Percentiles rank a stretch among this genome's conserved stretches.
These are phyloP conservation scores for Pteruthius melanotis DNA, from an alignment of 2,113 vertebrate genomes.

Conservation along the genomic window DNA sequence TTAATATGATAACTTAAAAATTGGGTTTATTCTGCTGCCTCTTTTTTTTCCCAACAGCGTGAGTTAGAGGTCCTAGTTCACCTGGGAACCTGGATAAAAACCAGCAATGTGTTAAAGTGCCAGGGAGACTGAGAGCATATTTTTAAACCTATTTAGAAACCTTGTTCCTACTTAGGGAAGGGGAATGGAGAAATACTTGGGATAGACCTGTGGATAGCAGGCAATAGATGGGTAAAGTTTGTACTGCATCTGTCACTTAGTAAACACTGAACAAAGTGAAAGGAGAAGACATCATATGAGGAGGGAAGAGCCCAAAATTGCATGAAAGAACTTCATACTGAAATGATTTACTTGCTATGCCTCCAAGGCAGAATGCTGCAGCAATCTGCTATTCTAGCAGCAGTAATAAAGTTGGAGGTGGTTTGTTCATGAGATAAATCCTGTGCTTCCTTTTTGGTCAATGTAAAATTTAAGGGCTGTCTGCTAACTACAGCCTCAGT, in stretches of 20 bases:
- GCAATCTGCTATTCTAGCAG: neutral
- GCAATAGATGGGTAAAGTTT: neutral
- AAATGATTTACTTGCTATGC: neutral
- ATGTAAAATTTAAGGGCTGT: neutral
- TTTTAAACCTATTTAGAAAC: neutral
- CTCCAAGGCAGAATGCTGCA: neutral
- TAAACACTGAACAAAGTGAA: neutral
- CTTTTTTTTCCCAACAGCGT: neutral
- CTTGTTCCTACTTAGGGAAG: neutral
- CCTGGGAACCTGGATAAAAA: neutral
- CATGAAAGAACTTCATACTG: neutral
- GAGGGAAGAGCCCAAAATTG: neutral
- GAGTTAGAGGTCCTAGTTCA: neutral
- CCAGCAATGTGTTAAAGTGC: neutral
- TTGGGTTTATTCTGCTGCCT: neutral
- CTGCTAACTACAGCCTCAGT: neutral
- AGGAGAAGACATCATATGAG: neutral
- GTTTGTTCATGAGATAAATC: neutral
- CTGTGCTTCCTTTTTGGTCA: neutral
- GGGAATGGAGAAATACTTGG: neutral
- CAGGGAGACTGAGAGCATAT: neutral
- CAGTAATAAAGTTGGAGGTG: neutral
- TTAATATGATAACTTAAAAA: neutral
- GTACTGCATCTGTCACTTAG: neutral
- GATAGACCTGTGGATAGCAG: neutral